Conservation (phyloP, 2,797 vertebrate genomes). For the Macropus fuliginosus region DNA sequence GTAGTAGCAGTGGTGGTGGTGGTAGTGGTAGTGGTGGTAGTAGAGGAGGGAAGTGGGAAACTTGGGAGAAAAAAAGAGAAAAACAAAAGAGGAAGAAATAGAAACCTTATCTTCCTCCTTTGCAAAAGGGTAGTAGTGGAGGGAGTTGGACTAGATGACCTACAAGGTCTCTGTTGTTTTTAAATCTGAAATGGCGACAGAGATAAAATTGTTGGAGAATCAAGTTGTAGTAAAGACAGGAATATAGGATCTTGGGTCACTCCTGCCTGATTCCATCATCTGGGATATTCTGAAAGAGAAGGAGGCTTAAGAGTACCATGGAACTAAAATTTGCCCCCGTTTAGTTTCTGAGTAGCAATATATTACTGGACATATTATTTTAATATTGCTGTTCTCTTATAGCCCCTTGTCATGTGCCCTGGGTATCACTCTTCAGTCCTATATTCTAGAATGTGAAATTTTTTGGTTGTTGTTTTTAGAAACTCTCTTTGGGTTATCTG, state of each 20-base stretch:
- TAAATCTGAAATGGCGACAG: neutral
- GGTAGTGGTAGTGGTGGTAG: too few relatives aligned
- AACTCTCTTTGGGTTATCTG: neutral
- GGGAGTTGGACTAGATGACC: neutral
- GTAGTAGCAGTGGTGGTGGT: neutral
- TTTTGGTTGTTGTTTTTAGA: neutral
- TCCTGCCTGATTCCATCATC: neutral
- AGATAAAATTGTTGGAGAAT: neutral
- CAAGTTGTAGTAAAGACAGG: neutral
- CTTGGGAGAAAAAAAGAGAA: neutral
- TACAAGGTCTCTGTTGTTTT: neutral
- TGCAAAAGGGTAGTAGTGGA: neutral
- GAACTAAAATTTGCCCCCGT: neutral
- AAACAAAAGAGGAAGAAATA: neutral
- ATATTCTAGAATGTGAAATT: neutral
- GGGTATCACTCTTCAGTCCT: neutral
- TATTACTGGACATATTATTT: neutral
- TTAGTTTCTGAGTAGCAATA: neutral
- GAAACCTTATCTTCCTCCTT: neutral
- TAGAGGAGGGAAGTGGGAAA: neutral
- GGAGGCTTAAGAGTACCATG: neutral
- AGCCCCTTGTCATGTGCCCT: neutral
- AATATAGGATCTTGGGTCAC: neutral
- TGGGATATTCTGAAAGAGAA: neutral
- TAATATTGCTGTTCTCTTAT: neutral